Evolutionary conservation across 30 jellyfish, hydroid and myxozoan species (phyloP), one percentile per base, ranked within the genome.

Genomic region (Turritopsis dohrnii): DNA sequence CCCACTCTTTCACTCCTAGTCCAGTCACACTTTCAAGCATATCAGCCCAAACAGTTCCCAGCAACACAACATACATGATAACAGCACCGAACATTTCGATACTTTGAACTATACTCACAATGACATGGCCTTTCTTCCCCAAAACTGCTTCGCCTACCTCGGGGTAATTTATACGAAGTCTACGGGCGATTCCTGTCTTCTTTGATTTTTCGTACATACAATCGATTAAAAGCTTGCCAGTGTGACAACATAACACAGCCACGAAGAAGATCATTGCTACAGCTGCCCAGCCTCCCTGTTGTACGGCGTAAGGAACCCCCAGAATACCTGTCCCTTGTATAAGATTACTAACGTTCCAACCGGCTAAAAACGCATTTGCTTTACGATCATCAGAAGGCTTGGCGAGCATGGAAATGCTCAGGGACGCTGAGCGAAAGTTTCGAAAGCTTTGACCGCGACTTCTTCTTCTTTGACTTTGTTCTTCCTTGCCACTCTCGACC

Each of bases 201-300:
- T 80, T 87, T 13, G 98, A 92, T 75, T 84, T 95, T 82, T 92
- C 98, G 82, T 92, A 92, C 87, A 92, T 81, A 81, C 98, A 87
- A 54, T 87, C 96, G 66, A 92, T 72, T 72, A 92, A 82, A 79
- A 92, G 76, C 53, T 88, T 87, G 16, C 98, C 98, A 1, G 98
- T 92, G 75, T 92, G 89, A 84, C 98, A 92, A 74, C 98, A 92
- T 0, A 92, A 21, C 22, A 81, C 87, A 18, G 98, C 98, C 18
- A 92, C 98, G 25, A 92, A 71, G 86, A 92, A 92, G 27, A 92
- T 92, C 23, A 89, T 54, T 16, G 94, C 96, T 16, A 92, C 96
- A 18, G 98, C 96, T 0, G 98, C 98, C 98, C 98, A 92, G 9
- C 98, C 98, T n/a, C 98, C 17, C 95, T 94, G 71, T 79, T 90